phyloP scores from a whole-genome alignment of 2,888 invertebrate genomes.

The Acutogordius australiensis region DNA sequence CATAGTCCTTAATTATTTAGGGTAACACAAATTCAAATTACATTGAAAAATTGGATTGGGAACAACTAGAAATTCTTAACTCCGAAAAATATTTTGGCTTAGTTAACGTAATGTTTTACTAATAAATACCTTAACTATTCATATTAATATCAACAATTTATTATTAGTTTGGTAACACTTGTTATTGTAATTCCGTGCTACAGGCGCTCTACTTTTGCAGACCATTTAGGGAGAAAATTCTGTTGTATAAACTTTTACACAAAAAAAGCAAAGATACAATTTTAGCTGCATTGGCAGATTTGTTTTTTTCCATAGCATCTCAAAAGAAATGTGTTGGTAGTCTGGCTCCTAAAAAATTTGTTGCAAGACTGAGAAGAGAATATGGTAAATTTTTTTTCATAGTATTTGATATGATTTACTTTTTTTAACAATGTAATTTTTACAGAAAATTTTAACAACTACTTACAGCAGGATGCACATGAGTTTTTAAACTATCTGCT shows the following conservation, averaged over 20 bases:
- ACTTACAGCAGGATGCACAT: conserved; percentile 99
- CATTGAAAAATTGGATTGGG: not conserved
- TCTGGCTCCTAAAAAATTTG: conserved; percentile 96
- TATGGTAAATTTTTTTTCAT: conserved; percentile 36
- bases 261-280: conserved; percentile 51
- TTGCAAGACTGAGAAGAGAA: conserved; percentile 80
- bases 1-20: no score
- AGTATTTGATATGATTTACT: no score
- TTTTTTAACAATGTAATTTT: conserved; percentile 15
- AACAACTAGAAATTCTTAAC: not conserved
- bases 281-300: conserved; percentile 79
- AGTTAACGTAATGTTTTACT: not conserved
- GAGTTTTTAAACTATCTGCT: conserved; percentile 96
- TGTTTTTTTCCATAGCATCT: conserved; percentile 96
- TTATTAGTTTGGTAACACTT: conserved; percentile 72
- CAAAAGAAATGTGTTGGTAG: conserved; percentile 97
- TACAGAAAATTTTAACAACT: conserved; percentile 91
- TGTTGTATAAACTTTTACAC: conserved; percentile 51
- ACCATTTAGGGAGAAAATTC: conserved; percentile 86
- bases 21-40: not conserved
- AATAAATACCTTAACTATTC: not conserved
- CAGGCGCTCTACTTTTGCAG: conserved; percentile 97
- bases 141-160: not conserved
- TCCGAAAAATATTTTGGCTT: conserved; percentile 6
- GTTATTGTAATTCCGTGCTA: conserved; percentile 94